Evolutionary conservation across 1,140 invertebrate species (phyloP).

Genomic region (Megalopta genalis): DNA sequence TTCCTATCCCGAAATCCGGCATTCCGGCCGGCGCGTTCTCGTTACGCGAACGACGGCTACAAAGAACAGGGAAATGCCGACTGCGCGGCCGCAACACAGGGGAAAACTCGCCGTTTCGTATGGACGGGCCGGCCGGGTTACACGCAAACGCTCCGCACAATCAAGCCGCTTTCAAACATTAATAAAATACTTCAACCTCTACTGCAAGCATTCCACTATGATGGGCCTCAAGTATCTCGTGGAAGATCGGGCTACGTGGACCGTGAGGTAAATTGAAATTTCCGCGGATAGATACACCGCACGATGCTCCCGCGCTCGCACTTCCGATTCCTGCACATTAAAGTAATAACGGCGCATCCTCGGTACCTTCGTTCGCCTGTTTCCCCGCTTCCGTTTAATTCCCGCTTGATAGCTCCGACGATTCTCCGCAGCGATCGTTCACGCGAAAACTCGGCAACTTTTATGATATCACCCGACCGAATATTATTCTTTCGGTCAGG

Average conservation of each 20-base stretch:
- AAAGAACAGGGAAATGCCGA: not conserved
- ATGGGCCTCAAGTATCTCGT: conserved; percentile 49
- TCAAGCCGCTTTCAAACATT: conserved; percentile 4
- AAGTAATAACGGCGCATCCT: not conserved
- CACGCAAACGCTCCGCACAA: not conserved
- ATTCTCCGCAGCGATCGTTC: too few species aligned
- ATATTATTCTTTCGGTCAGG: too few species aligned
- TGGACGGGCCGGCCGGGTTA: not conserved
- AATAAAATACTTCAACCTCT: conserved; percentile 49
- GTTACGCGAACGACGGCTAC: not conserved
- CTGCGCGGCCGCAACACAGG: not conserved
- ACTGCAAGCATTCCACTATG: conserved; percentile 53
- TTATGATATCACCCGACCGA: too few species aligned
- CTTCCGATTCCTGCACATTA: not conserved
- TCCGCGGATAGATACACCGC: not conserved
- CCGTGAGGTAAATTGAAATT: conserved; percentile 54
- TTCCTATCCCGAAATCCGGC: not conserved
- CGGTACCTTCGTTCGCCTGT: too few species aligned
- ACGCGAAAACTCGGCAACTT: too few species aligned
- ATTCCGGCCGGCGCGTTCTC: too few species aligned
- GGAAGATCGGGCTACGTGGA: conserved; percentile 35
- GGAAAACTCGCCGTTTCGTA: not conserved
- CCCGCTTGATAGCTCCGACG: too few species aligned
- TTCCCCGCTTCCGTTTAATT: too few species aligned
- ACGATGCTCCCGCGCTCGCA: not conserved